phyloP scores from a whole-genome alignment of 2,113 vertebrate species.

The Aspiorhynchus laticeps region DNA sequence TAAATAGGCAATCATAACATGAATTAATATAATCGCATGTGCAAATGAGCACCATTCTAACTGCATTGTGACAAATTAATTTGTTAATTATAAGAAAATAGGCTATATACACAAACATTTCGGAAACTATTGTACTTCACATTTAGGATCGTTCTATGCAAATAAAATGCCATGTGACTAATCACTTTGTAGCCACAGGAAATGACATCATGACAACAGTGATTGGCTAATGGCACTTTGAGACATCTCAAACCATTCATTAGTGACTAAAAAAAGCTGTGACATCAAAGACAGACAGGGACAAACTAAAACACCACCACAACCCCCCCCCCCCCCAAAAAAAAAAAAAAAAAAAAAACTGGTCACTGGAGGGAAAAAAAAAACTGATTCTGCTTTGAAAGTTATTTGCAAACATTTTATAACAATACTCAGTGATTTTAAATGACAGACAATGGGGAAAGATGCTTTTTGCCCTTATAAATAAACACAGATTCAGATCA shows the following conservation, averaged over 20 bases:
- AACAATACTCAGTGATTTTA: background rate
- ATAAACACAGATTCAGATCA: background rate
- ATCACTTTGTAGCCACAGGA: background rate
- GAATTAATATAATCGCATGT: background rate
- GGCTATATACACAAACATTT: background rate
- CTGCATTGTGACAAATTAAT: background rate
- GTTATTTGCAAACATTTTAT: background rate
- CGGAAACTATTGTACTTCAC: background rate
- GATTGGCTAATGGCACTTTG: background rate
- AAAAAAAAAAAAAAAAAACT: background rate
- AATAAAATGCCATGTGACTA: background rate
- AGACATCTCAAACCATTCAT: background rate
- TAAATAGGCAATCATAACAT: background rate
- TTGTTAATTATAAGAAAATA: background rate
- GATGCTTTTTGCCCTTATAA: background rate
- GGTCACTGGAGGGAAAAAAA: background rate
- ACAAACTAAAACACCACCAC: background rate
- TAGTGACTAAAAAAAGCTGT: background rate
- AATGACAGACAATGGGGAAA: background rate
- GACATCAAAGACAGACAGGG: background rate
- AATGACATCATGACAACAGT: background rate
- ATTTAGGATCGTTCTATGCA: background rate
- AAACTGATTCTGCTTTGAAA: background rate
- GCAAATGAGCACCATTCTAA: background rate
- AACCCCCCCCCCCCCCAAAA: background rate